phyloP scores from a whole-genome alignment of 2,113 vertebrate genomes.

The Muntiacus reevesi region DNA sequence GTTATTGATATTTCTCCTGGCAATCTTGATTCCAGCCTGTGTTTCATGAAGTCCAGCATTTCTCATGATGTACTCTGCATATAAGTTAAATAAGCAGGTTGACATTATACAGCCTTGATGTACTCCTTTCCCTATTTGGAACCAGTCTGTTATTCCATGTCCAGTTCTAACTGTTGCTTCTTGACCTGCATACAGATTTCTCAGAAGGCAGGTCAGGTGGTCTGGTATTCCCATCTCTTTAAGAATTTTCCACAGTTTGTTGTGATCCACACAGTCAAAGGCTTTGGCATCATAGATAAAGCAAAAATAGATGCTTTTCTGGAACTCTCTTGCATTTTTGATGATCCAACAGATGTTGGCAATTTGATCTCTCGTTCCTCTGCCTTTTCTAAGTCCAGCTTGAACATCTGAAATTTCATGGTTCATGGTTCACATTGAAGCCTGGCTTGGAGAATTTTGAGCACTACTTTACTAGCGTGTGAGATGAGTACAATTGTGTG shows the following conservation, averaged over 20 bases:
- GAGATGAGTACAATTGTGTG: not conserved
- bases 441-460: not conserved
- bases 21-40: not conserved
- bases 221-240: not conserved
- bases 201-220: not conserved
- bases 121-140: not conserved
- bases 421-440: not conserved
- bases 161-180: not conserved
- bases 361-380: not conserved
- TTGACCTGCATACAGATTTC: not conserved
- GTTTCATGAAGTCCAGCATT: not conserved
- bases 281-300: not conserved
- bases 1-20: not conserved
- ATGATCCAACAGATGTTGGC: not conserved
- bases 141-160: not conserved
- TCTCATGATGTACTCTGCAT: not conserved
- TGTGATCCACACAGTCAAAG: not conserved
- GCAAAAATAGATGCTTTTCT: not conserved
- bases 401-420: not conserved
- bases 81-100: not conserved
- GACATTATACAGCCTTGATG: not conserved
- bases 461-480: not conserved
- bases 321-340: not conserved
- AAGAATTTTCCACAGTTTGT: not conserved
- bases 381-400: not conserved